Conservation (phyloP, 2,888 invertebrate genomes). For the Synergus itoensis region DNA sequence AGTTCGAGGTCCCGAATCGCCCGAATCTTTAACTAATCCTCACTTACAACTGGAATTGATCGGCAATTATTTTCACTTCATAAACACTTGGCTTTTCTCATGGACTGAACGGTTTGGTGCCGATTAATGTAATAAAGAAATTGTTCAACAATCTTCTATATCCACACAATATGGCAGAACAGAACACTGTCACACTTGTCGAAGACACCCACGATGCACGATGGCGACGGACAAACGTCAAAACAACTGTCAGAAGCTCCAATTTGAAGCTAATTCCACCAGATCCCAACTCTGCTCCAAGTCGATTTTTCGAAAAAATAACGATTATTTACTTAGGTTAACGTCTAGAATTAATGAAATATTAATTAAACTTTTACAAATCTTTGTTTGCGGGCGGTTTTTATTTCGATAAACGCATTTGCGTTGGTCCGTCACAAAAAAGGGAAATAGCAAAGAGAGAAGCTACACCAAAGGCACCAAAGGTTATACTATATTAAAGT, state of each 20-base stretch:
- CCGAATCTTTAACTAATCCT: conserved; percentile 9
- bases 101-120: conserved; percentile 8
- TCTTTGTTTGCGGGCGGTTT: background rate
- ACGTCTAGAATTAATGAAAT: background rate
- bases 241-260: conserved; percentile 29
- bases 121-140: conserved; percentile 11
- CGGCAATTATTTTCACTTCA: conserved; percentile 20
- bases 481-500: background rate
- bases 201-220: conserved; percentile 36
- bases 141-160: conserved; percentile 35
- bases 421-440: background rate
- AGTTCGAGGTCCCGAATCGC: conserved; percentile 24
- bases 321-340: background rate
- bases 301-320: background rate
- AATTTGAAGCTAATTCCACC: background rate
- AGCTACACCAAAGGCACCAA: no score
- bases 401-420: conserved; percentile 24
- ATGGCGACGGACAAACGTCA: conserved; percentile 38
- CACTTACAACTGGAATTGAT: conserved; percentile 16
- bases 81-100: conserved; percentile 29
- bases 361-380: background rate
- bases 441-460: background rate
- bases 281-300: background rate
- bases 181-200: conserved; percentile 44
- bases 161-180: conserved; percentile 64